phyloP scores from a whole-genome alignment of 2,888 invertebrate genomes.

The Eristalinus aeneus region DNA sequence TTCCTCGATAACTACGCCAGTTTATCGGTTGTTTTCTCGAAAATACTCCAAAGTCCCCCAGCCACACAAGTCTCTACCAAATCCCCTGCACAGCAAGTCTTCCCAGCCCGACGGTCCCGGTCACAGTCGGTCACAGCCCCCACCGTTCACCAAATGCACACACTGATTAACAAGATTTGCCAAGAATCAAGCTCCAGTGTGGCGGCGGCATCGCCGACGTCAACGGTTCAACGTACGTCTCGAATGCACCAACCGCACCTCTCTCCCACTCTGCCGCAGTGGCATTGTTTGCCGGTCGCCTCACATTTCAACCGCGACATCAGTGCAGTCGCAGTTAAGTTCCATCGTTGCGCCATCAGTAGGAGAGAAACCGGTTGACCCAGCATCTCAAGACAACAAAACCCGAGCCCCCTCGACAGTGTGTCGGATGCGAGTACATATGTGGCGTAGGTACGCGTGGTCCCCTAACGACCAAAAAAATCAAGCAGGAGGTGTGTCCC shows the following conservation, averaged over 20 bases:
- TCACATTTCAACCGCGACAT: constrained; percentile 18
- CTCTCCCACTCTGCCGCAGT: not conserved
- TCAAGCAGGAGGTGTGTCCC: constrained; percentile 34
- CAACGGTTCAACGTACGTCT: not conserved
- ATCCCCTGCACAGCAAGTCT: not conserved
- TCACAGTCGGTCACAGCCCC: not conserved
- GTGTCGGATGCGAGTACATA: too few relatives aligned
- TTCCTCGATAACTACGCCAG: too few relatives aligned
- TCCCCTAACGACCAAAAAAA: constrained; percentile 38
- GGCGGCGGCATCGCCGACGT: too few relatives aligned
- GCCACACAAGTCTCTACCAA: not conserved
- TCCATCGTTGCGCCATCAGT: constrained; percentile 20
- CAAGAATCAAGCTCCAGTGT: not conserved
- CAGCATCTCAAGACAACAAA: not conserved
- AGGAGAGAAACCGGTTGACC: constrained; percentile 56
- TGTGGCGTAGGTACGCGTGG: not conserved
- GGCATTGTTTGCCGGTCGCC: not conserved
- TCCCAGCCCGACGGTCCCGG: not conserved
- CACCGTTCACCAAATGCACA: not conserved
- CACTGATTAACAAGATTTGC: not conserved
- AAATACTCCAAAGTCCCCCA: not conserved
- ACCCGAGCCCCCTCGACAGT: too few relatives aligned
- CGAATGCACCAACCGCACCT: not conserved
- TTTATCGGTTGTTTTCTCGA: too few relatives aligned
- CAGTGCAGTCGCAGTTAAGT: constrained; percentile 20